phyloP scores from a whole-genome alignment of 2,797 vertebrate genomes.

The Leuciscus waleckii region DNA sequence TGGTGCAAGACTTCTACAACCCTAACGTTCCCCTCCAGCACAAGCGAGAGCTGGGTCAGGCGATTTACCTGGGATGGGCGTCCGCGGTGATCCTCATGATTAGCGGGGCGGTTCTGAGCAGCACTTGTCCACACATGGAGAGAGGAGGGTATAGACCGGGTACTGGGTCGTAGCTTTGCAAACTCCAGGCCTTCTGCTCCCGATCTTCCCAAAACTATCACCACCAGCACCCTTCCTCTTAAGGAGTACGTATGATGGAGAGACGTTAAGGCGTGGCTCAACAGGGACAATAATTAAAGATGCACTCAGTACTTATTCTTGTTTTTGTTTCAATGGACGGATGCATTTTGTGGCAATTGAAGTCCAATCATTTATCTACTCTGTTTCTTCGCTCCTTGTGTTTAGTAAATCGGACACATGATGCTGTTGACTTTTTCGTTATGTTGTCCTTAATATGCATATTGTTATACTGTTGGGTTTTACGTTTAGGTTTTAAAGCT shows the following conservation, averaged over 20 bases:
- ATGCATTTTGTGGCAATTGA: background rate
- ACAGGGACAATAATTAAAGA: background rate
- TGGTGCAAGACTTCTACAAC: conserved; percentile 84
- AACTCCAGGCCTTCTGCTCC: conserved; percentile 71
- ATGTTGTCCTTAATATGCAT: background rate
- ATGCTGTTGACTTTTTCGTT: background rate
- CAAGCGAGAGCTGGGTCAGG: conserved; percentile 84
- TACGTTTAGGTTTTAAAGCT: background rate
- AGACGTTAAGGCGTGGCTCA: background rate
- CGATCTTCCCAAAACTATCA: conserved; percentile 76
- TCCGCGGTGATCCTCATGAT: conserved; percentile 80
- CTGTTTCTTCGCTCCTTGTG: background rate
- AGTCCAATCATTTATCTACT: background rate
- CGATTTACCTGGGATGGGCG: conserved; percentile 84
- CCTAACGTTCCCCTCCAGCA: conserved; percentile 78
- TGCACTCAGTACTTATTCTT: background rate
- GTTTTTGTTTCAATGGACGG: background rate
- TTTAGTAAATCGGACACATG: background rate
- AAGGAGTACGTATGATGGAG: conserved; percentile 81
- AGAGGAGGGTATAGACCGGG: conserved; percentile 72
- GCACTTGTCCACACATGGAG: conserved; percentile 81
- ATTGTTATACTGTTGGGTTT: background rate
- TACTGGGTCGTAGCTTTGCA: conserved; percentile 77
- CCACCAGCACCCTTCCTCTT: conserved; percentile 72
- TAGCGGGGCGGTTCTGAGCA: conserved; percentile 82